Evolutionary conservation across 2,888 invertebrate species (phyloP), one percentile per base, ranked within the genome.

Genomic region (Leptopilina syphax): DNA sequence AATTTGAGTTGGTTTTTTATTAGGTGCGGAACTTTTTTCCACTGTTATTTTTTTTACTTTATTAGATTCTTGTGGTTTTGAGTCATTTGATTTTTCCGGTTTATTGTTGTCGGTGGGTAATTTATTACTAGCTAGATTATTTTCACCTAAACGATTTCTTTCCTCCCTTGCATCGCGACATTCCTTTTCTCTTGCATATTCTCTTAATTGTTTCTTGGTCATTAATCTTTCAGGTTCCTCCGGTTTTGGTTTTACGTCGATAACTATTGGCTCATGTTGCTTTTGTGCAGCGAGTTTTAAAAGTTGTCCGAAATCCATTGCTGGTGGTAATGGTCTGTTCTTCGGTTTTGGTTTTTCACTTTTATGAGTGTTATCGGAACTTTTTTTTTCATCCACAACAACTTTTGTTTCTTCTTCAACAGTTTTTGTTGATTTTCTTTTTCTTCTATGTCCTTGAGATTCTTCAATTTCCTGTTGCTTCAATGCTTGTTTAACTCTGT

Each of bases 211-310:
- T 85, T 95, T 96, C 85, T 96, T 96, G 0, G 97, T 97, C 93
- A 97, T 94, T 12, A 95, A 93, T 66, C 96, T 93, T 84, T 96
- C 96, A 0, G 94, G 93, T 80, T 95, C 90, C 84, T 93, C 92
- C 77, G 92, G 89, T 82, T 93, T 92, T 60, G 88, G 88, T 87
- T 93, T 94, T 34, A 92, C 90, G 84, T 94, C 94, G 80, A 95
- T 91, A 47, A 95, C 93, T 1, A 97, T 90, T 0, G 97, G 97
- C 89, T 97, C 96, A 90, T 94, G 94, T 84, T 97, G 97, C 89
- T 97, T 97, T 88, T 96, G 95, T 85, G 96, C 96, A 0, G 97
- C 97, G 8, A 97, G 92, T 92, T 97, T 96, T 3, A 98, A 91
- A 34, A 98, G 90, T 80, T 96, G 95, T 86, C 94, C 93, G 89